Evolutionary conservation across 2,888 invertebrate species (phyloP).

Genomic region (Erpobdella octoculata): DNA sequence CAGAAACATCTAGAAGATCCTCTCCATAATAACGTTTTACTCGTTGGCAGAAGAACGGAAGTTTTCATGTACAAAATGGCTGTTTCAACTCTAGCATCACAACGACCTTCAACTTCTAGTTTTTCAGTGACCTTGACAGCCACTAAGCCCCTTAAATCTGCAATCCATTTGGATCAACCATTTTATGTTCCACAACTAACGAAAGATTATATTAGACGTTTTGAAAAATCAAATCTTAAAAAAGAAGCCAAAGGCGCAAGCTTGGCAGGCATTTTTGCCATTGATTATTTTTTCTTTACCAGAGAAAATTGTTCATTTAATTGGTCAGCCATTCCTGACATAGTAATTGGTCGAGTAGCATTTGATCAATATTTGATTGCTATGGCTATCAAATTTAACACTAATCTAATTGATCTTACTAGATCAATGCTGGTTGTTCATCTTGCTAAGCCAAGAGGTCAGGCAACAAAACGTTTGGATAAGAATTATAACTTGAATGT

Average conservation of each 20-base stretch:
- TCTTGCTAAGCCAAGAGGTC: neutral
- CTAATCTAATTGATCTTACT: conserved; percentile 12
- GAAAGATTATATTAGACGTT: neutral
- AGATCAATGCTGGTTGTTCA: conserved; percentile 11
- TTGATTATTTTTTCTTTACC: conserved; percentile 22
- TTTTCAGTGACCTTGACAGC: neutral
- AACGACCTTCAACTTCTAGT: no score
- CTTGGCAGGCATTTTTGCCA: conserved; percentile 1
- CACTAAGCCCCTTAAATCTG: no score
- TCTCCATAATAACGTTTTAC: conserved; percentile 11
- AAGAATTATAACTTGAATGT: neutral
- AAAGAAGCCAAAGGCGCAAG: conserved; percentile 1
- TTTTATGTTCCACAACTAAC: no score
- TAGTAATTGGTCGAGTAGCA: conserved; percentile 12
- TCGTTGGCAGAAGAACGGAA: conserved; percentile 13
- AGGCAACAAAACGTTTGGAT: neutral
- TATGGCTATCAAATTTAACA: conserved; percentile 11
- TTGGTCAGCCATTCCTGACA: conserved; percentile 11
- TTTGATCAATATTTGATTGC: conserved; percentile 21
- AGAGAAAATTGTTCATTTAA: conserved; percentile 14
- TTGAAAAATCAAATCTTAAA: neutral
- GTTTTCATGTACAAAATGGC: no score
- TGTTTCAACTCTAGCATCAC: no score
- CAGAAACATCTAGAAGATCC: neutral
- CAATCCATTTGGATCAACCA: no score